Conservation (phyloP, 2,888 invertebrate species). For the Punctoribates punctum region DNA sequence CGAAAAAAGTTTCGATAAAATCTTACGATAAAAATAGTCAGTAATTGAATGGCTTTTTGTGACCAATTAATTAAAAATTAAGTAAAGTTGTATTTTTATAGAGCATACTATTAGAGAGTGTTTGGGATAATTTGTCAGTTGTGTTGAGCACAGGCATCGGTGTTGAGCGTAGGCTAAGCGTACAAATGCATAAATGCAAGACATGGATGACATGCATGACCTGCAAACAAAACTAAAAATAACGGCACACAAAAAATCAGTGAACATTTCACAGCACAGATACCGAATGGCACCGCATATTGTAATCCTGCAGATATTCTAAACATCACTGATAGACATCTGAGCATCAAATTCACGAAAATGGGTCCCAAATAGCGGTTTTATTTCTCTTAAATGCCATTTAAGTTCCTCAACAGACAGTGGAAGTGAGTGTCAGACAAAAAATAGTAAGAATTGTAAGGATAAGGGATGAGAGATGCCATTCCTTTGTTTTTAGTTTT, state of each 20-base stretch:
- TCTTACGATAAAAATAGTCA: not conserved
- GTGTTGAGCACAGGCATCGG: not conserved
- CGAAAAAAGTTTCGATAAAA: not conserved
- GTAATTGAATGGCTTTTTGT: not conserved
- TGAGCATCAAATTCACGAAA: slow-evolving; percentile 18
- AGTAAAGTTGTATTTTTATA: not conserved
- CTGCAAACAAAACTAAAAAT: slow-evolving; percentile 28
- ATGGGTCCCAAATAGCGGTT: not conserved
- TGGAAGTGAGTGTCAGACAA: not conserved
- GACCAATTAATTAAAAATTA: slow-evolving; percentile 13
- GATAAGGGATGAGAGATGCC: not conserved
- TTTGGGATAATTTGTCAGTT: slow-evolving; percentile 30
- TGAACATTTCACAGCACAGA: slow-evolving; percentile 4
- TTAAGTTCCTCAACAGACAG: not conserved
- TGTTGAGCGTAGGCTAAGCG: not conserved
- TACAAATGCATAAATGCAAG: not conserved
- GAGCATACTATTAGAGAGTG: not conserved
- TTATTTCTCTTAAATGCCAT: slow-evolving; percentile 6
- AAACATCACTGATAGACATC: not conserved
- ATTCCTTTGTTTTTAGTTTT: not conserved
- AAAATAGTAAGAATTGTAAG: no score
- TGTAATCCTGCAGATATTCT: not conserved
- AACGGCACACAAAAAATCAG: not conserved
- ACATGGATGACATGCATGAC: slow-evolving; percentile 23
- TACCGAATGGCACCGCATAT: not conserved